Evolutionary conservation across 2,113 vertebrate genomes (phyloP).

Genomic region (Pangasianodon hypophthalmus): DNA sequence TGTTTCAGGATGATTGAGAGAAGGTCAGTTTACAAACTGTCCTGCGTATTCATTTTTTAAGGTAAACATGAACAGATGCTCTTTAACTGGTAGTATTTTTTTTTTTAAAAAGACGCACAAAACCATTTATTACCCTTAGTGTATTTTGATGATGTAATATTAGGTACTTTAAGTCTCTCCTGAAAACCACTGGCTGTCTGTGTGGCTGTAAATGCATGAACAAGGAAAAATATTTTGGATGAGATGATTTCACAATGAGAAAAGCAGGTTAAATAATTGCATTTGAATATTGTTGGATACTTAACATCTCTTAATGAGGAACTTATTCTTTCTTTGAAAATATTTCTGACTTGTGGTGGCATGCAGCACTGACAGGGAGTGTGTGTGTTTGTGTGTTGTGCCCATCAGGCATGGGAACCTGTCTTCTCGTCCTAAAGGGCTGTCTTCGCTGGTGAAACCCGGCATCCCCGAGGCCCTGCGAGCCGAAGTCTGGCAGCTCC

Average conservation of each 20-base stretch:
- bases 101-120: background rate
- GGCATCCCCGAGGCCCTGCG: constrained; percentile 93
- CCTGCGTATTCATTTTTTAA: background rate
- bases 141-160: background rate
- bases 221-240: background rate
- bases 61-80: background rate
- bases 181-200: background rate
- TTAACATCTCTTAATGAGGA: background rate
- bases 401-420: constrained; percentile 90
- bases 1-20: background rate
- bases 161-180: background rate
- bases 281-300: background rate
- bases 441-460: constrained; percentile 84
- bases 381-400: constrained; percentile 38
- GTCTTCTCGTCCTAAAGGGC: constrained; percentile 83
- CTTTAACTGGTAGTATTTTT: background rate
- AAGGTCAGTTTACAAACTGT: background rate
- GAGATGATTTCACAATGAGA: background rate
- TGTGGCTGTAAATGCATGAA: background rate
- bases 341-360: background rate
- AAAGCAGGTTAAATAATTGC: background rate
- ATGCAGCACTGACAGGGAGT: constrained; percentile 4
- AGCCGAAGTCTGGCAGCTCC: constrained; percentile 96
- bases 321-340: background rate
- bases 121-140: background rate